A percentile compares a stretch with the other conserved stretches of the same genome.
phyloP scores from a whole-genome alignment of 2,797 vertebrate genomes.

The Urosaurus nigricauda region DNA sequence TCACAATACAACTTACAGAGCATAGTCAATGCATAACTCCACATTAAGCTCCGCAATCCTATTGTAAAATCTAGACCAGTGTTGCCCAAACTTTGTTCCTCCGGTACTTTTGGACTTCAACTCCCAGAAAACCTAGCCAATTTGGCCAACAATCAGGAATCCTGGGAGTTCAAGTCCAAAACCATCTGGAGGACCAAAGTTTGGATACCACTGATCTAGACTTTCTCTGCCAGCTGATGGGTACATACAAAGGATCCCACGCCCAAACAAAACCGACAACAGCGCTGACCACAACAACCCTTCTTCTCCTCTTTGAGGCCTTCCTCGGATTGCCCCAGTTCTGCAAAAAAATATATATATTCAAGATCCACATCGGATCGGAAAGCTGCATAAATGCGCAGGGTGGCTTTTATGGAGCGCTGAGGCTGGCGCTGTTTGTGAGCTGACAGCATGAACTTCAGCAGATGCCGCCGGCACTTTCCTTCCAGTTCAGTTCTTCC shows the following conservation, averaged over 20 bases:
- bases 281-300: not conserved
- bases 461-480: slow-evolving; percentile 70
- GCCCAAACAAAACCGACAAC: too few species aligned
- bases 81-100: not conserved
- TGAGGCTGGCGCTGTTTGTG: slow-evolving; percentile 54
- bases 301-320: not conserved
- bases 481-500: slow-evolving; percentile 77
- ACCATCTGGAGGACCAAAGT: too few species aligned
- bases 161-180: too few species aligned
- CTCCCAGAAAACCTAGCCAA: too few species aligned
- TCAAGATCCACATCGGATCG: not conserved
- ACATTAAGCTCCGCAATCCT: too few species aligned
- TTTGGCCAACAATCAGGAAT: too few species aligned
- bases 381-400: not conserved
- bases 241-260: not conserved
- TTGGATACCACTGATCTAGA: too few species aligned
- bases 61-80: too few species aligned
- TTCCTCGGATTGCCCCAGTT: not conserved
- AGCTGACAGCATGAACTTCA: slow-evolving; percentile 72
- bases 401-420: slow-evolving; percentile 50
- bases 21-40: too few species aligned
- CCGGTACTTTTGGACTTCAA: too few species aligned
- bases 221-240: not conserved
- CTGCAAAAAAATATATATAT: not conserved
- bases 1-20: too few species aligned